phyloP scores from a whole-genome alignment of 2,888 invertebrate species.

The Spodoptera exigua region DNA sequence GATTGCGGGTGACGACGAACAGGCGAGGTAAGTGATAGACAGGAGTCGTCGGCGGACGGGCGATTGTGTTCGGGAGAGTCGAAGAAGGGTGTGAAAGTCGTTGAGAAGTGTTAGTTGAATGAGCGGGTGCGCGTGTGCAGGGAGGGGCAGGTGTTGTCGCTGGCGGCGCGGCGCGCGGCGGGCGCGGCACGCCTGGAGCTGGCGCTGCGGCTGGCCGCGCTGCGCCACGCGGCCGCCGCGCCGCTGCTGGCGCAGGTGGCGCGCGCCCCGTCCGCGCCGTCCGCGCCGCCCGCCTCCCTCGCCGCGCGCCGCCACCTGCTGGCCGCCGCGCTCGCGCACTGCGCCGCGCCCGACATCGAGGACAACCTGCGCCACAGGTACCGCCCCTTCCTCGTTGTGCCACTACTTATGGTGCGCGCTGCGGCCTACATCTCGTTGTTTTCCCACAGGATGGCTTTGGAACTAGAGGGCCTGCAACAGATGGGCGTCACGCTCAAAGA shows the following conservation, averaged over 20 bases:
- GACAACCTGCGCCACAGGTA: slow-evolving; percentile 66
- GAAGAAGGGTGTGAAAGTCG: no score
- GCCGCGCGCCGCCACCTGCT: slow-evolving; percentile 65
- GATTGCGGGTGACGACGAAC: slow-evolving; percentile 88
- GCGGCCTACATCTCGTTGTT: not conserved
- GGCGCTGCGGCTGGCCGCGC: slow-evolving; percentile 65
- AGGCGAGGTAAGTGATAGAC: slow-evolving; percentile 65
- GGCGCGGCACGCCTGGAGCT: slow-evolving; percentile 67
- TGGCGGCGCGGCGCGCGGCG: slow-evolving; percentile 68
- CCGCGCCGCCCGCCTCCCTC: no score
- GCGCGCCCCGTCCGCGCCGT: slow-evolving; percentile 66
- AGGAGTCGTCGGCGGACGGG: no score
- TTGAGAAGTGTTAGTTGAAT: no score
- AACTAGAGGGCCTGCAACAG: slow-evolving; percentile 74
- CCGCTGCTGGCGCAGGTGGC: slow-evolving; percentile 68
- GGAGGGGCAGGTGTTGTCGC: slow-evolving; percentile 74
- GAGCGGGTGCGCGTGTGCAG: no score
- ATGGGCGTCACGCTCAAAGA: slow-evolving; percentile 72
- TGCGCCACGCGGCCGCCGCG: slow-evolving; percentile 65
- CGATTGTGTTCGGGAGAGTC: no score
- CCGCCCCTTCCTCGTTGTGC: not conserved
- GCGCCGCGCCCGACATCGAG: slow-evolving; percentile 60
- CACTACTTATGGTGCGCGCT: no score
- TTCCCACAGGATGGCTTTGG: slow-evolving; percentile 69
- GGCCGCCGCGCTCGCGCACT: slow-evolving; percentile 70